Evolutionary conservation across 2,797 vertebrate species (phyloP), one percentile per base, ranked within the genome.

Genomic region (Tadarida brasiliensis): DNA sequence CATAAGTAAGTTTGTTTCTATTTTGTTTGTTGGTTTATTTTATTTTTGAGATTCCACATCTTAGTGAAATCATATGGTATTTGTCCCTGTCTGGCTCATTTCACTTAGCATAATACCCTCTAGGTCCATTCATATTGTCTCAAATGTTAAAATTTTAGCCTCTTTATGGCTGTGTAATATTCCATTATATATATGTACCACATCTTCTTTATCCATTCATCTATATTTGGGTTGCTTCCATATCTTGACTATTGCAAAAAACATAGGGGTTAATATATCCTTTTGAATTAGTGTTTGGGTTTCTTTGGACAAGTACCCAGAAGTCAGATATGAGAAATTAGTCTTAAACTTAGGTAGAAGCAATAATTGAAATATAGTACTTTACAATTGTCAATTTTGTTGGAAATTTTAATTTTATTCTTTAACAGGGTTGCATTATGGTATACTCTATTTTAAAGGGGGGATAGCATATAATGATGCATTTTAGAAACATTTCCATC

Each of bases 291-390:
- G 74, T 22, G 14, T 56, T 77, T 77, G 74, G n/a, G n/a, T 33
- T 77, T 54, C n/a, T 54, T 77, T 22, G 30, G 51, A 33, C 33
- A 28, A 59, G 44, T 80, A 44, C 77, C 9, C 35, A 80, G 77
- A 80, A 59, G 56, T 26, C 86, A 87, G 35, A 77, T 26, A 24
- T 71, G 26, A 95, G 35, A 96, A 95, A 81, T 86, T 57, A 71
- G 59, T 93, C 81, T 86, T 76, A 88, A 61, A 93, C 70, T 93
- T 89, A 95, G 35, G n/a, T 93, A 61, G 63, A 93, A 70, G 39
- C 24, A 80, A 67, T 92, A 76, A 80, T 61, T 94, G 83, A 78
- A 73, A 92, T 90, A 81, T 24, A 49, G 11, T 81, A 28, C 51
- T 63, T 39, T 83, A 57, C 81, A 83, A 70, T 71, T 87, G 16